A percentile compares a stretch with the other conserved stretches of the same genome.
These are phyloP conservation scores for Oreochromis niloticus DNA, from an alignment of 2,113 vertebrate genomes.

Conservation along the genomic window DNA sequence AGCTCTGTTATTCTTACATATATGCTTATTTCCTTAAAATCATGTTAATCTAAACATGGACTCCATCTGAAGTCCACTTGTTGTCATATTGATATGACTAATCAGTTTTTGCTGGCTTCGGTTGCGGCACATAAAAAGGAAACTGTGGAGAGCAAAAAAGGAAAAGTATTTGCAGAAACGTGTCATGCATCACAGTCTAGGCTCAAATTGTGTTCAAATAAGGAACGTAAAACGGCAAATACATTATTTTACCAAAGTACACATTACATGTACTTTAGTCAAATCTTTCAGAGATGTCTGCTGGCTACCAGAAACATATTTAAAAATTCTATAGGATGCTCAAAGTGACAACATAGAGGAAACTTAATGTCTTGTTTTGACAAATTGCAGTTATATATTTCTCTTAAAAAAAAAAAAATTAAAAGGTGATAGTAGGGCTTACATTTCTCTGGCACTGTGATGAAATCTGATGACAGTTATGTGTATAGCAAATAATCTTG, in stretches of 20 bases:
- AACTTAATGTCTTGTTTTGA: background rate
- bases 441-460: background rate
- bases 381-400: background rate
- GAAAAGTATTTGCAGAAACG: background rate
- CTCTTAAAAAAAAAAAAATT: no score
- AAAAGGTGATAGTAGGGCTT: background rate
- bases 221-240: background rate
- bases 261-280: background rate
- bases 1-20: background rate
- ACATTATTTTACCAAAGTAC: background rate
- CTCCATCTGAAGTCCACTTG: background rate
- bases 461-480: background rate
- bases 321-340: background rate
- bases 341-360: background rate
- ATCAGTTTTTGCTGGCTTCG: background rate
- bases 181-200: accelerated
- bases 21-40: background rate
- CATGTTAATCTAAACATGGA: background rate
- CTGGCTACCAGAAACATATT: background rate
- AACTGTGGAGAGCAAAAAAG: background rate
- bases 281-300: background rate
- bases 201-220: background rate
- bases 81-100: background rate
- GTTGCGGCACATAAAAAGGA: background rate
- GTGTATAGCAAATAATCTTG: background rate